Evolutionary conservation across 2,797 vertebrate species (phyloP), one percentile per base, ranked within the genome.

Genomic region (Pantherophis vulpinus): DNA sequence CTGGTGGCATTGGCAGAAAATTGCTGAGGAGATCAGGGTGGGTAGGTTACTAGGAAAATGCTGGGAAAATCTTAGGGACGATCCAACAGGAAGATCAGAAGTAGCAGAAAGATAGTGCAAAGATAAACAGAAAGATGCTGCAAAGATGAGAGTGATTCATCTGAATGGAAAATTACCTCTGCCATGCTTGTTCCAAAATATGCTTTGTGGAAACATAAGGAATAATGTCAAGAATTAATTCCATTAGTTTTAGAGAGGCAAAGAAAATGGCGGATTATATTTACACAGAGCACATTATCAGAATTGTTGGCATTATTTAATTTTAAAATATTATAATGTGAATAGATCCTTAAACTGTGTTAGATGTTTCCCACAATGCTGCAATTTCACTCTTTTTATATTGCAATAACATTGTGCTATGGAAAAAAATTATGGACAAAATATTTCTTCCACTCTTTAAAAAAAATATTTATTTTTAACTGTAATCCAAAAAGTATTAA

Each of bases 401-500:
- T 25, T 74, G 32, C 8, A 87, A 18, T 94, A 91, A 63, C 61
- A 0, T 91, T 94, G 3, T 32, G 23, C 90, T 90, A 29, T 23
- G 66, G 93, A 91, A 94, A 92, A 93, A 89, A 70, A 59, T 20
- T 83, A 70, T 25, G 1, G 91, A 94, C 88, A 55, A 93, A 94
- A 88, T 70, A 88, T 93, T 94, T 94, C 12, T 63, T 94, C 66
- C 51, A 32, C 83, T 10, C 14, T 13, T 74, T 94, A 18, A 86
- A 87, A 86, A 91, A 88, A 94, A 29, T 61, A 47, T 54, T 94
- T 93, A 59, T 87, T 87, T 90, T 93, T 74, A 86, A 94, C 92
- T 32, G 5, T 58, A 61, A 23, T 87, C 29, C 89, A 61, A 56
- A 29, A 8, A 90, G 27, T 0, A 55, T 92, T 94, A 91, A 93